Base-by-base conservation (phyloP, 92 coral and sea anemone genomes). In the Paragorgia papillata region DNA sequence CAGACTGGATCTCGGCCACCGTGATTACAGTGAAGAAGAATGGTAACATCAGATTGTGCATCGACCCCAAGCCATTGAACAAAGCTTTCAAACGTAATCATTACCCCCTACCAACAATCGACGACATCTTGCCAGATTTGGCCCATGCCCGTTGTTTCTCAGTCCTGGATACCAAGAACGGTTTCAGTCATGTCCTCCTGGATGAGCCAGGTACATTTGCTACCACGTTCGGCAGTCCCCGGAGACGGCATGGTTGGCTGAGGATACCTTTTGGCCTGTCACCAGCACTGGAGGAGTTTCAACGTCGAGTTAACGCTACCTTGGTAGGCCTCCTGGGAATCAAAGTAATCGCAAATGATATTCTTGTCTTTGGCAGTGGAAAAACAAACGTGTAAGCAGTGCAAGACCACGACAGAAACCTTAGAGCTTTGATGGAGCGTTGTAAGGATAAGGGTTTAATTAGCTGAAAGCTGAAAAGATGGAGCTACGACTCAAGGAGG, bases 261-360 rank as follows among this genome's bases (percentile, higher is more conserved):
- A 37, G 92, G 34, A 85, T 85, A 87, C 92, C 89, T 8, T 88
- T 88, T 29, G 83, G 89, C 18, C 22, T 88, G 24, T 62, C 86
- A 0, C 80, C 88, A 0, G 89, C 87, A 12, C 93, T 85, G 0
- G 93, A 89, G 43, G 93, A 89, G 64, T 89, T 85, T 48, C 90
- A 89, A 53, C 74, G 86, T 39, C 73, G 90, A 64, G 76, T 86
- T 8, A 89, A 82, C 57, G 77, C 80, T 9, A 84, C 75, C 33
- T 71, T 86, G 57, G 81, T 69, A 32, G 86, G 81, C 9, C 86
- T 85, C 1, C 76, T 81, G 19, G 90, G 93, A 0, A 73, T 69
- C 43, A 85, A 85, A 64, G 85, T 83, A 12, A 88, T 88, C 7
- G 92, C 88, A 14, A 87, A 88, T 50, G 88, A 88, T 74, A 84